Evolutionary conservation across 2,888 invertebrate genomes (phyloP).

Genomic region (Craniophora ligustri): DNA sequence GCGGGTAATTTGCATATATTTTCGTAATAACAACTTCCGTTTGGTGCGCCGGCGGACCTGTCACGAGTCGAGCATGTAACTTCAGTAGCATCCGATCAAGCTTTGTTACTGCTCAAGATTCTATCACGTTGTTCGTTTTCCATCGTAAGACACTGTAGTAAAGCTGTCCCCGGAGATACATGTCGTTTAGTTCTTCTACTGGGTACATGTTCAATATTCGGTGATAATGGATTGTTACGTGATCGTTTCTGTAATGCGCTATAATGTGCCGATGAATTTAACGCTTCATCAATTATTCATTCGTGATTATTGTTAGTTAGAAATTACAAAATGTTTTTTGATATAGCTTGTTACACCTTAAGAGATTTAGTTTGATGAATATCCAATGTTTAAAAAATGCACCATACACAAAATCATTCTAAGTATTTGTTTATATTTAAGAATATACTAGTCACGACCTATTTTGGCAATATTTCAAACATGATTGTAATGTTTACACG

Average conservation of each 20-base stretch:
- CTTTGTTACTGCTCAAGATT: slow-evolving; percentile 54
- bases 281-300: slow-evolving; percentile 77
- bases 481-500: slow-evolving; percentile 47
- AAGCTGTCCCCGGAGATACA: slow-evolving; percentile 29
- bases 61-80: slow-evolving; percentile 67
- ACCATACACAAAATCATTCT: neutral
- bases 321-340: slow-evolving; percentile 25
- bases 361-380: slow-evolving; percentile 5
- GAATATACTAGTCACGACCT: slow-evolving; percentile 11
- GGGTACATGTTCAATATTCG: slow-evolving; percentile 63
- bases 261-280: slow-evolving; percentile 73
- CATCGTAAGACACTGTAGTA: slow-evolving; percentile 17
- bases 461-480: slow-evolving; percentile 28
- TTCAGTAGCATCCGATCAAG: slow-evolving; percentile 58
- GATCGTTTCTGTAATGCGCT: slow-evolving; percentile 71
- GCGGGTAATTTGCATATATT: slow-evolving; percentile 83
- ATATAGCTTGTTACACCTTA: slow-evolving; percentile 11
- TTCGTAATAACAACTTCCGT: slow-evolving; percentile 85
- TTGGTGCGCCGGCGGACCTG: slow-evolving; percentile 71
- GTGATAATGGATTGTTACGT: slow-evolving; percentile 69
- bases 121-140: slow-evolving; percentile 47
- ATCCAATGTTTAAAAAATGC: slow-evolving; percentile 1
- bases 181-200: slow-evolving; percentile 31
- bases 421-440: neutral
- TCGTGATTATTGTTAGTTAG: slow-evolving; percentile 66